A percentile compares a stretch with the other conserved stretches of the same genome.
Conservation (phyloP, 1,140 invertebrate species). For the Drosophila nikananu region DNA sequence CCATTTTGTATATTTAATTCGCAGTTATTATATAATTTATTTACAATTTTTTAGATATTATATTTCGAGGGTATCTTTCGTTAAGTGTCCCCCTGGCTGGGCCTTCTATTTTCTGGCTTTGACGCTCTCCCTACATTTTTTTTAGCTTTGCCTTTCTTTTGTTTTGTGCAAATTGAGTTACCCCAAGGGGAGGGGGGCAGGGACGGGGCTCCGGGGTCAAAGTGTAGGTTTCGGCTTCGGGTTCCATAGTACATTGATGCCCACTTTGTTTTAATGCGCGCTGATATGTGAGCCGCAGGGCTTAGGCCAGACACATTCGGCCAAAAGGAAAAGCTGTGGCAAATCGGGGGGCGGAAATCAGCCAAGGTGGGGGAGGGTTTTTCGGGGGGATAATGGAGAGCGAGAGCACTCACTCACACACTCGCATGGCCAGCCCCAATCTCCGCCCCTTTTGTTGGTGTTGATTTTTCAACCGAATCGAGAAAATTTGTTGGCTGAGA, state of each 20-base stretch:
- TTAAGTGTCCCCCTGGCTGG: too few relatives aligned
- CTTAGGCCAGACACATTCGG: slow-evolving; percentile 64
- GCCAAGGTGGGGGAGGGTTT: background rate
- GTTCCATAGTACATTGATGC: slow-evolving; percentile 73
- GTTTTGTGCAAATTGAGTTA: slow-evolving; percentile 74
- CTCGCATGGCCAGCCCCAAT: slow-evolving; percentile 3
- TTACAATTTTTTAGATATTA: background rate
- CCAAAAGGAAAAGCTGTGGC: slow-evolving; percentile 34
- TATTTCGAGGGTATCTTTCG: slow-evolving; percentile 5
- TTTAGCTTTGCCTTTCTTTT: slow-evolving; percentile 42
- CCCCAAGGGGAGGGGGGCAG: slow-evolving; percentile 5
- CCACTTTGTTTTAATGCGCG: slow-evolving; percentile 82
- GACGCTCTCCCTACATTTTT: slow-evolving; percentile 4
- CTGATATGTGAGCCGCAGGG: slow-evolving; percentile 81
- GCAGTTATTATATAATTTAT: background rate
- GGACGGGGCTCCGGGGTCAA: background rate
- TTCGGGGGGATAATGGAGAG: slow-evolving; percentile 1
- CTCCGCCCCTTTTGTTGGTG: slow-evolving; percentile 42
- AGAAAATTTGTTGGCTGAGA: slow-evolving; percentile 81
- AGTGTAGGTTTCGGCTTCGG: slow-evolving; percentile 51
- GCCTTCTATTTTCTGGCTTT: background rate
- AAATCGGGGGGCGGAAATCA: background rate
- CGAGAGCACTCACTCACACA: slow-evolving; percentile 15
- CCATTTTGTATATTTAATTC: background rate
- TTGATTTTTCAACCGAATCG: slow-evolving; percentile 81